Conservation (phyloP, 1,140 invertebrate genomes). For the Saccostrea glomerata region DNA sequence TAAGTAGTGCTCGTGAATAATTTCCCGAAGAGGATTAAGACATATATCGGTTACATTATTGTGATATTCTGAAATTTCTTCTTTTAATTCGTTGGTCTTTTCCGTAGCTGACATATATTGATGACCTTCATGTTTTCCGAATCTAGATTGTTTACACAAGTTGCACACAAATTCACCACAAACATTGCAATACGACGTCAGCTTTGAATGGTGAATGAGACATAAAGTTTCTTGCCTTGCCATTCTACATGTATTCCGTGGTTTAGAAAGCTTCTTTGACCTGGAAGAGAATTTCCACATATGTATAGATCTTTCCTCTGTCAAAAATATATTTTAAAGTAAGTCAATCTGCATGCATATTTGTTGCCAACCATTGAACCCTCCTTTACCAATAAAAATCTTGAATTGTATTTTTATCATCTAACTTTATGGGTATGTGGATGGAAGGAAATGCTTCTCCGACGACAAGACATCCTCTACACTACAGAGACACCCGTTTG, state of each 20-base stretch:
- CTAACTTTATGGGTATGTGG: background rate
- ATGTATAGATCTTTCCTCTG: background rate
- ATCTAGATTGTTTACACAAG: background rate
- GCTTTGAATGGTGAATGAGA: background rate
- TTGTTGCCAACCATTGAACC: background rate
- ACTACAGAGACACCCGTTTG: background rate
- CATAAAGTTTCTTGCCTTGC: background rate
- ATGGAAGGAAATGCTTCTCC: background rate
- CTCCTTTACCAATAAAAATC: background rate
- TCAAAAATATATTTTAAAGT: background rate
- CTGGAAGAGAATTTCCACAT: background rate
- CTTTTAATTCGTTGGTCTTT: background rate
- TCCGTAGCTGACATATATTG: background rate
- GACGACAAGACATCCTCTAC: background rate
- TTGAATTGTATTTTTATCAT: background rate
- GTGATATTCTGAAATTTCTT: background rate
- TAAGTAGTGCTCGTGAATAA: background rate
- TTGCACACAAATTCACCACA: slow-evolving; percentile 17
- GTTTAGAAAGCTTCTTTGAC: background rate
- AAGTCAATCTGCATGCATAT: background rate
- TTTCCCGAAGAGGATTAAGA: background rate
- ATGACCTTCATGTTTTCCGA: background rate
- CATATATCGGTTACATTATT: background rate
- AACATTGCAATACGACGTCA: background rate
- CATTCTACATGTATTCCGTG: background rate